phyloP scores from a whole-genome alignment of 1,140 invertebrate species.

The Ladona fulva region DNA sequence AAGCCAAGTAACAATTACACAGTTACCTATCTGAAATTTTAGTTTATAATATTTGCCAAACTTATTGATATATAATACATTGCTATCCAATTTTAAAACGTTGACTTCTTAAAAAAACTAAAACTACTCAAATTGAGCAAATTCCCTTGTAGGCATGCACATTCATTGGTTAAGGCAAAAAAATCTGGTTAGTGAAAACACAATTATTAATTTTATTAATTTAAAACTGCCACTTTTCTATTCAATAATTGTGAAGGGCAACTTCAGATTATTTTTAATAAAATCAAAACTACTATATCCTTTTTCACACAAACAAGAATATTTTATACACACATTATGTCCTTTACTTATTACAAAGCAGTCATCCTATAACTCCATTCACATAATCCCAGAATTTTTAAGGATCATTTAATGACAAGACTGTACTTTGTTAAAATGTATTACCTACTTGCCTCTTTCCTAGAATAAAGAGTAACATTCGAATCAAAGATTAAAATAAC shows the following conservation, averaged over 20 bases:
- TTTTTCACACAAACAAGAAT: not conserved
- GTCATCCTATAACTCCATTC: not conserved
- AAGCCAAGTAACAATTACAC: too few species aligned
- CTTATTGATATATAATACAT: too few species aligned
- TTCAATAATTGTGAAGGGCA: not conserved
- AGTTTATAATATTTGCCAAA: too few species aligned
- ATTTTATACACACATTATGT: not conserved
- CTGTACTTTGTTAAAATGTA: not conserved
- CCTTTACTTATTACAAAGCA: not conserved
- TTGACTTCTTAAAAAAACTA: too few species aligned
- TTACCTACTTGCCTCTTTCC: not conserved
- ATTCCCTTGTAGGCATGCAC: not conserved
- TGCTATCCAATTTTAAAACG: too few species aligned
- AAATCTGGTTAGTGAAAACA: not conserved
- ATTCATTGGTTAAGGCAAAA: not conserved
- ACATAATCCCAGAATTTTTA: not conserved
- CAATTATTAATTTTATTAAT: not conserved
- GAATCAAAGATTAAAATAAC: not conserved
- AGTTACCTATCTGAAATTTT: too few species aligned
- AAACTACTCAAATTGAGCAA: not conserved
- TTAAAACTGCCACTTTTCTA: not conserved
- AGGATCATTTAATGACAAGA: not conserved
- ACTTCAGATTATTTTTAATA: not conserved
- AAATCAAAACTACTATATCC: not conserved
- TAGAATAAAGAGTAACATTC: slow-evolving; percentile 3